Base-by-base conservation (phyloP, 2,113 vertebrate genomes). In the Pheucticus melanocephalus region DNA sequence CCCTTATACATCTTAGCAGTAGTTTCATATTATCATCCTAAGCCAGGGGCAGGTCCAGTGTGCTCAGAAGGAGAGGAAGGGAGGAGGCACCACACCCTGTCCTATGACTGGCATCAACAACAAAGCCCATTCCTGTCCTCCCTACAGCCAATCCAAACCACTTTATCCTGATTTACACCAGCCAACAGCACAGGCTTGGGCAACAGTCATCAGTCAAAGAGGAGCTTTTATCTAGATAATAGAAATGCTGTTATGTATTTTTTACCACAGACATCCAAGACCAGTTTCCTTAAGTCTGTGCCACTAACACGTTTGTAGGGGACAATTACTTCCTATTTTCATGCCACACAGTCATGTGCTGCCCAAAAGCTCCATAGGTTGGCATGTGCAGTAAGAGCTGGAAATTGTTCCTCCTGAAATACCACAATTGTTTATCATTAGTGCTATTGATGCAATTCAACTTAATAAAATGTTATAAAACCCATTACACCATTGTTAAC, bases 391-490 rank as follows among this genome's bases (percentile, higher is more conserved):
- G 4, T 20, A 56, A 75, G 61, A 61, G 40, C 76, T 97, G 88
- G 64, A 92, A 94, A 82, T 60, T 33, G 20, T 86, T 90, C 75
- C 90, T 94, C 88, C 79, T 94, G 76, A 90, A 93, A 95, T 88
- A 93, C 92, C 90, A 83, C 85, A 82, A 59, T 48, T 93, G 68
- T 92, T 95, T 95, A 72, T 95, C 75, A 80, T 90, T 90, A 86
- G 45, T 70, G 71, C 51, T 83, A 88, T 54, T 90, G 82, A 94
- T 96, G 75, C 68, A 70, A 88, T 96, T 94, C 54, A 95, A 86
- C 82, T 92, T 97, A 96, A 95, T 96, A 95, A 95, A 95, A 95
- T 72, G 83, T 93, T 92, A 37, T 92, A 65, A 94, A 90, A 92
- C 79, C 92, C 82, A 87, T 94, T 85, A 80, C 7, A 51, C 85